Percentiles rank a stretch among this genome's conserved stretches.
These are phyloP conservation scores for Drosophila aldrichi DNA, from an alignment of 2,888 invertebrate genomes.

Conservation along the genomic window DNA sequence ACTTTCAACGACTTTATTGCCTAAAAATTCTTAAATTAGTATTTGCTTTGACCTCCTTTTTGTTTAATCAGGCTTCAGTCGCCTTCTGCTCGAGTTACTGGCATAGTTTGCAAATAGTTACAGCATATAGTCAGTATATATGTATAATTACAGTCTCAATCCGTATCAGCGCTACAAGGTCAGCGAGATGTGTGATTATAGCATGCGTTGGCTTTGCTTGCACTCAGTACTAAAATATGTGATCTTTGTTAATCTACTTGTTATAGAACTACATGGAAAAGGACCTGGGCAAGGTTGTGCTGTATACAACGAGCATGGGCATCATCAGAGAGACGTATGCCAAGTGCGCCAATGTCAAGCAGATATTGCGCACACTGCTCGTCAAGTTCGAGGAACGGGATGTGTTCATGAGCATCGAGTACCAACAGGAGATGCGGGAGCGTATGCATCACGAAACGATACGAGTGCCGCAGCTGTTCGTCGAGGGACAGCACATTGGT, in stretches of 20 bases:
- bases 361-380: conserved; percentile 95
- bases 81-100: conserved; percentile 23
- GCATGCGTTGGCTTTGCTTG: conserved; percentile 4
- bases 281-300: conserved; percentile 96
- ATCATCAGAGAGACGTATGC: conserved; percentile 96
- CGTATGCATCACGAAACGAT: conserved; percentile 91
- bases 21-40: no score
- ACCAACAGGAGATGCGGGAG: conserved; percentile 94
- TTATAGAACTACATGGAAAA: conserved; percentile 94
- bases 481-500: conserved; percentile 97
- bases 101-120: conserved; percentile 31
- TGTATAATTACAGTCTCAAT: conserved; percentile 4
- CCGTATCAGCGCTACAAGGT: conserved; percentile 17
- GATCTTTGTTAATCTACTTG: background rate
- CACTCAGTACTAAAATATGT: background rate
- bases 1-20: no score
- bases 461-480: conserved; percentile 95
- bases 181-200: background rate
- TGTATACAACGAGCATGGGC: conserved; percentile 98
- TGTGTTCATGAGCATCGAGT: conserved; percentile 96
- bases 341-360: conserved; percentile 95
- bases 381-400: conserved; percentile 97
- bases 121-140: background rate
- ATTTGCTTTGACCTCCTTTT: background rate
- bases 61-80: background rate